These are phyloP conservation scores for Chloroclysta siterata DNA, from an alignment of 2,888 invertebrate genomes.

Conservation along the genomic window DNA sequence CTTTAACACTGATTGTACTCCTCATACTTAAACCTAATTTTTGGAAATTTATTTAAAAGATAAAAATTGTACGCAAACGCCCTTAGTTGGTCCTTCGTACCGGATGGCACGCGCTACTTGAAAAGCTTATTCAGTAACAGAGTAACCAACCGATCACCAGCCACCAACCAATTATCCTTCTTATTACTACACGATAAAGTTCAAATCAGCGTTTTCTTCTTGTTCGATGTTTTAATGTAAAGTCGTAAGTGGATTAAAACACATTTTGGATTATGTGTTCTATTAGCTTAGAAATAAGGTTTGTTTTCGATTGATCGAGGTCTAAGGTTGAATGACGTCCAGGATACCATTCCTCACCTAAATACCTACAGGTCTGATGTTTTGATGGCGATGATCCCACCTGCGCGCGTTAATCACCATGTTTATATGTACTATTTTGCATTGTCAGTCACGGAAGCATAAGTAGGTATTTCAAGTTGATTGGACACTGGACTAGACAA, in stretches of 20 bases:
- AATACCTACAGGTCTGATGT: constrained; percentile 65
- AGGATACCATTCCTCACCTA: constrained; percentile 68
- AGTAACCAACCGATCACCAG: constrained; percentile 17
- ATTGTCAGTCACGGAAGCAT: constrained; percentile 13
- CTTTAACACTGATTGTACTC: no score
- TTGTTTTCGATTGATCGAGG: constrained; percentile 6
- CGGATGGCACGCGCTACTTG: constrained; percentile 38
- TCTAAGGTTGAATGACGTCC: constrained; percentile 57
- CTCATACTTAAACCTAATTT: no score
- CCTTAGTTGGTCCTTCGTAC: constrained; percentile 35
- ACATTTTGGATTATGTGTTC: constrained; percentile 5
- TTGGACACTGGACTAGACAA: neutral
- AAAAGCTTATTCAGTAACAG: constrained; percentile 36
- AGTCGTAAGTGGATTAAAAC: constrained; percentile 12
- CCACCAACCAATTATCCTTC: constrained; percentile 4
- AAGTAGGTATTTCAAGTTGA: constrained; percentile 21
- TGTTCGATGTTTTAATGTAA: constrained; percentile 2
- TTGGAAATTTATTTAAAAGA: no score
- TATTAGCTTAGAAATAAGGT: constrained; percentile 31
- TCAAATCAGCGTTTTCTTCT: constrained; percentile 27
- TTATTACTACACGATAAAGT: constrained; percentile 8
- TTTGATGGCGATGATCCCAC: constrained; percentile 64
- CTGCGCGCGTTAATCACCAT: constrained; percentile 57
- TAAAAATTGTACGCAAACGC: neutral
- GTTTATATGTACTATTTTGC: constrained; percentile 39